Percentiles rank a stretch among this genome's conserved stretches.
These are phyloP conservation scores for Anguilla marmorata DNA, from an alignment of 2,797 vertebrate species.

Conservation along the genomic window DNA sequence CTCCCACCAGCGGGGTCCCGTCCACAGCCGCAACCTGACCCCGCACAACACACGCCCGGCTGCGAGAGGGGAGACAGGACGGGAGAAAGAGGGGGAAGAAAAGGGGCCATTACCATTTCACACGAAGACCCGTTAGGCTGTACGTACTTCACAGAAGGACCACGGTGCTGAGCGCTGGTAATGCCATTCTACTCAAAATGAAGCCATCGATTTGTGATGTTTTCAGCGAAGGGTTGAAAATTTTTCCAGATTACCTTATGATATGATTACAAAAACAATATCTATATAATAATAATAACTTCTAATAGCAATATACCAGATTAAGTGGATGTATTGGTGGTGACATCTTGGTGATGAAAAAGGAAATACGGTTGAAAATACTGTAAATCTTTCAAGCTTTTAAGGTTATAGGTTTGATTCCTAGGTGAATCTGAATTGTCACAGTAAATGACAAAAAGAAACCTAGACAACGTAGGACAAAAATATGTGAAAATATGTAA, in stretches of 20 bases:
- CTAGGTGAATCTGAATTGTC: not conserved
- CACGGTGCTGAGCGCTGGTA: not conserved
- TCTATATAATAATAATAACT: not conserved
- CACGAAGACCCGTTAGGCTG: not conserved
- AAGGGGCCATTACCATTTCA: not conserved
- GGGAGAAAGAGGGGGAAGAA: not conserved
- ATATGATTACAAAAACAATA: not conserved
- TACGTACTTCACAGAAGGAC: not conserved
- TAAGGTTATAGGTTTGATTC: not conserved
- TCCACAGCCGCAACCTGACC: slow-evolving; percentile 86
- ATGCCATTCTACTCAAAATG: not conserved
- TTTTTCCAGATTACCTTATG: too few species aligned
- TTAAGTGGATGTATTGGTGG: not conserved
- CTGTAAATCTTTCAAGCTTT: not conserved
- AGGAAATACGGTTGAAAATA: not conserved
- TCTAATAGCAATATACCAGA: not conserved
- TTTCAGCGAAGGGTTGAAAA: not conserved
- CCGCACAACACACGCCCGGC: slow-evolving; percentile 87
- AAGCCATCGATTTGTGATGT: not conserved
- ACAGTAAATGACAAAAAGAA: not conserved
- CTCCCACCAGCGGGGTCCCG: slow-evolving; percentile 89
- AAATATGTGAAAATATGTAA: not conserved
- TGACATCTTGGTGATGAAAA: not conserved
- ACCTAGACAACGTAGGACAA: not conserved
- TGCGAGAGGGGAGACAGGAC: slow-evolving; percentile 45